Conservation (phyloP, 2,797 vertebrate species). For the Cryptoprocta ferox region DNA sequence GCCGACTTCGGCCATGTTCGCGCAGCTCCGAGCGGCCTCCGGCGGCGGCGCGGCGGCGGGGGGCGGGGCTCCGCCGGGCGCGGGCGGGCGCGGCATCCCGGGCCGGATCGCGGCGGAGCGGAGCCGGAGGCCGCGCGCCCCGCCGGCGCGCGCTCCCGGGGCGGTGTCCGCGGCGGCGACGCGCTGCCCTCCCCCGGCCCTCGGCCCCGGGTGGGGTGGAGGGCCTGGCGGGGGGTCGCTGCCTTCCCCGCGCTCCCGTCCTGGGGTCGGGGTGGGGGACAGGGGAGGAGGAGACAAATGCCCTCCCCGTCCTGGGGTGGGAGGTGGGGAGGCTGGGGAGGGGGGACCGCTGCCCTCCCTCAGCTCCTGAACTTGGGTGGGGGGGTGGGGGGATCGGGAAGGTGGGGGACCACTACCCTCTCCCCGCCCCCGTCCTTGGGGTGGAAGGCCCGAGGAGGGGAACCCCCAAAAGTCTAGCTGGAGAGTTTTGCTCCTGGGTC, state of each 20-base stretch:
- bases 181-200: not conserved
- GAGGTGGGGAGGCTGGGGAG: no score
- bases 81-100: constrained; percentile 58
- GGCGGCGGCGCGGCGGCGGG: constrained; percentile 75
- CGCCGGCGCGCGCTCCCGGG: not conserved
- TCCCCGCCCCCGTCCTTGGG: not conserved
- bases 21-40: constrained; percentile 78
- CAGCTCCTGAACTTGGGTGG: no score
- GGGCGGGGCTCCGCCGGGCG: constrained; percentile 28
- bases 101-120: constrained; percentile 72
- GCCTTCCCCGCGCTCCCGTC: no score
- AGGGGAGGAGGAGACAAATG: no score
- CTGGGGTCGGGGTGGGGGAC: no score
- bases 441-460: no score
- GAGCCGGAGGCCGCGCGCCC: constrained; percentile 4
- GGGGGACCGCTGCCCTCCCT: no score
- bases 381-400: not conserved
- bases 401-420: not conserved
- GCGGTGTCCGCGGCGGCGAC: no score
- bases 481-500: not conserved
- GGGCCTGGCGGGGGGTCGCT: no score
- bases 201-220: not conserved
- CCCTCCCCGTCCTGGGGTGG: no score
- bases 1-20: constrained; percentile 96
- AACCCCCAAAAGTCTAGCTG: not conserved